Percentiles rank a stretch among this genome's conserved stretches.
Evolutionary conservation across 2,113 vertebrate genomes (phyloP).

Genomic region (Archilochus colubris): DNA sequence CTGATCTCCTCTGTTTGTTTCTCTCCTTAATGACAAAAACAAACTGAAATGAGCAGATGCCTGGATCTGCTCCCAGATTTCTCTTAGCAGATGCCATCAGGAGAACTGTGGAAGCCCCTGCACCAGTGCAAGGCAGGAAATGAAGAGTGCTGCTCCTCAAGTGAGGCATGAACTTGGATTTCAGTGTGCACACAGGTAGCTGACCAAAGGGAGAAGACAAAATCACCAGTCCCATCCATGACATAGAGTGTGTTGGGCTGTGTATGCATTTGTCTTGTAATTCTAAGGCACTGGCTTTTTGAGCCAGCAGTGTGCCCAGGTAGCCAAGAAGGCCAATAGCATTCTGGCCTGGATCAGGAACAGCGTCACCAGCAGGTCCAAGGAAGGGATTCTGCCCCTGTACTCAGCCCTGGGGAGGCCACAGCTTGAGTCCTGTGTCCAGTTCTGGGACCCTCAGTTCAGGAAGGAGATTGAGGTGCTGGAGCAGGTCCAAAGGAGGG

Average conservation of each 20-base stretch:
- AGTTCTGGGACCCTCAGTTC: too few species aligned
- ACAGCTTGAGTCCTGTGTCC: too few species aligned
- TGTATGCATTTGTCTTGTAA: neutral
- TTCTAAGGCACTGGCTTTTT: neutral
- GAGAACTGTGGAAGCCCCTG: neutral
- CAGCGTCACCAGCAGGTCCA: too few species aligned
- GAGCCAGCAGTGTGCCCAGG: too few species aligned
- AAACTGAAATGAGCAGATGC: constrained; percentile 21
- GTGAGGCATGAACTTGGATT: neutral
- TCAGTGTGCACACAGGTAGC: neutral
- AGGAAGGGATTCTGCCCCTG: too few species aligned
- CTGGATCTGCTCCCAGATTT: constrained; percentile 36
- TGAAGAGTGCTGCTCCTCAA: neutral
- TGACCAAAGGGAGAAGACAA: neutral
- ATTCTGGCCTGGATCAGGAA: too few species aligned
- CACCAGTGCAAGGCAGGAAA: neutral
- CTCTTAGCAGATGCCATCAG: constrained; percentile 25
- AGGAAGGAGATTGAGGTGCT: too few species aligned
- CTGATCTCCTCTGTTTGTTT: constrained; percentile 28
- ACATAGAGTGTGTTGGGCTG: neutral
- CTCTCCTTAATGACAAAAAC: constrained; percentile 22
- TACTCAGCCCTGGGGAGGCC: too few species aligned
- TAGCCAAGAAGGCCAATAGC: too few species aligned
- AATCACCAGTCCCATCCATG: neutral
- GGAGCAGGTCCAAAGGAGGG: too few species aligned